Evolutionary conservation across 2,888 invertebrate species (phyloP).

Genomic region (Axea sp.): DNA sequence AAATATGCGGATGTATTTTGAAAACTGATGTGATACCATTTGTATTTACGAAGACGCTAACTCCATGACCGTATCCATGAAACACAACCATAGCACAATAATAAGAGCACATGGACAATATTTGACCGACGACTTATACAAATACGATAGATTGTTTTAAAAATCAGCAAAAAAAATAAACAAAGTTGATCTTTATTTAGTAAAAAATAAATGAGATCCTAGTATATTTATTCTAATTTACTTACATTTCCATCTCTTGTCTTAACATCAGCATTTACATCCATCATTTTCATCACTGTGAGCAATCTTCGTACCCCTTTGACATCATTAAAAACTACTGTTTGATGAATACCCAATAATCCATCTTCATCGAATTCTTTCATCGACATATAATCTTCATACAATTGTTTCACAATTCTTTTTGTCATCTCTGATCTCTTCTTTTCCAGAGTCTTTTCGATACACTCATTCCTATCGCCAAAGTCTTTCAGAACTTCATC

Average conservation of each 20-base stretch:
- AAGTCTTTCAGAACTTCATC: conserved; percentile 55
- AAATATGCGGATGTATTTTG: too few species aligned
- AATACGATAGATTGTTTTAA: too few species aligned
- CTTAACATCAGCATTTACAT: conserved; percentile 29
- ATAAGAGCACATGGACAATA: too few species aligned
- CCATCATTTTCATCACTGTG: conserved; percentile 63
- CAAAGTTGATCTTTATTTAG: too few species aligned
- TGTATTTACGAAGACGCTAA: too few species aligned
- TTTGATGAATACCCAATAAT: conserved; percentile 71
- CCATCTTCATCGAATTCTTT: conserved; percentile 68
- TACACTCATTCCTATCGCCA: conserved; percentile 3
- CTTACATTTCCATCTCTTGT: conserved; percentile 68
- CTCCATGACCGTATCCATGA: too few species aligned
- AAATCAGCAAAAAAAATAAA: conserved; percentile 4
- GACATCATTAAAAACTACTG: conserved; percentile 65
- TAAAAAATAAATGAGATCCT: too few species aligned
- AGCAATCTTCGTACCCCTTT: conserved; percentile 66
- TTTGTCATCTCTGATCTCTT: conserved; percentile 8
- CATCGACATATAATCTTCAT: conserved; percentile 66
- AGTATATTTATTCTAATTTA: neutral
- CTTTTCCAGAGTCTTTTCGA: conserved; percentile 36
- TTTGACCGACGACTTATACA: too few species aligned
- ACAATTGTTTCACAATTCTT: conserved; percentile 60
- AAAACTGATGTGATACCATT: too few species aligned
- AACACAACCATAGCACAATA: too few species aligned